phyloP scores from a whole-genome alignment of 2,888 invertebrate genomes.

The Drosophila aldrichi region DNA sequence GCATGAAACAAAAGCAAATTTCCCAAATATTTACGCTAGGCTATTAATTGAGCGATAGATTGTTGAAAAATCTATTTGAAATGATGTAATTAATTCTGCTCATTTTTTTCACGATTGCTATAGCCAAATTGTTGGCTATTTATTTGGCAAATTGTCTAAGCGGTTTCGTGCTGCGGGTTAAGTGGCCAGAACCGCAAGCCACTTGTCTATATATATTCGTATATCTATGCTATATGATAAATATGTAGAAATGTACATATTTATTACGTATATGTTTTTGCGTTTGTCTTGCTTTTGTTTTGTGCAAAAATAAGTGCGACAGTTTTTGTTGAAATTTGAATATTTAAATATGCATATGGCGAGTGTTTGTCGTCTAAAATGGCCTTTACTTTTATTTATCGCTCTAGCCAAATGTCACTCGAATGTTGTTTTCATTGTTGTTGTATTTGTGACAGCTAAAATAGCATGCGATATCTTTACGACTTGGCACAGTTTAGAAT shows the following conservation, averaged over 20 bases:
- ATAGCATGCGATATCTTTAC: constrained; percentile 50
- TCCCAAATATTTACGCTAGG: constrained; percentile 2
- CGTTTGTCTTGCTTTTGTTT: constrained; percentile 8
- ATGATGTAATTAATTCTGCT: constrained; percentile 70
- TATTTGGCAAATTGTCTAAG: constrained; percentile 45
- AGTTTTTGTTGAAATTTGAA: constrained; percentile 61
- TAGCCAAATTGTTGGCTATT: constrained; percentile 51
- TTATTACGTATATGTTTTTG: not conserved
- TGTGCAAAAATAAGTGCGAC: constrained; percentile 49
- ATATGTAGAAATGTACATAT: not conserved
- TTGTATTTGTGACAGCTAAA: constrained; percentile 48
- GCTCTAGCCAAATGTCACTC: constrained; percentile 71
- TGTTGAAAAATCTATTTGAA: constrained; percentile 47
- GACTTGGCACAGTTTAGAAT: constrained; percentile 56
- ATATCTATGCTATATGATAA: not conserved
- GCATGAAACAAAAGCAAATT: constrained; percentile 1
- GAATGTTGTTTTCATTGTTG: constrained; percentile 47
- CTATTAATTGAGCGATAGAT: constrained; percentile 12
- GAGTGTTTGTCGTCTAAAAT: constrained; percentile 52
- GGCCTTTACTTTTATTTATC: constrained; percentile 74
- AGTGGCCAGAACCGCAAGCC: constrained; percentile 29
- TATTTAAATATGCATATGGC: constrained; percentile 67
- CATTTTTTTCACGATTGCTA: not conserved
- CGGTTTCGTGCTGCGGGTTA: constrained; percentile 22
- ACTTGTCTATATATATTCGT: not conserved